Conservation (phyloP, 2,888 invertebrate species). For the Tiliacea aurago region DNA sequence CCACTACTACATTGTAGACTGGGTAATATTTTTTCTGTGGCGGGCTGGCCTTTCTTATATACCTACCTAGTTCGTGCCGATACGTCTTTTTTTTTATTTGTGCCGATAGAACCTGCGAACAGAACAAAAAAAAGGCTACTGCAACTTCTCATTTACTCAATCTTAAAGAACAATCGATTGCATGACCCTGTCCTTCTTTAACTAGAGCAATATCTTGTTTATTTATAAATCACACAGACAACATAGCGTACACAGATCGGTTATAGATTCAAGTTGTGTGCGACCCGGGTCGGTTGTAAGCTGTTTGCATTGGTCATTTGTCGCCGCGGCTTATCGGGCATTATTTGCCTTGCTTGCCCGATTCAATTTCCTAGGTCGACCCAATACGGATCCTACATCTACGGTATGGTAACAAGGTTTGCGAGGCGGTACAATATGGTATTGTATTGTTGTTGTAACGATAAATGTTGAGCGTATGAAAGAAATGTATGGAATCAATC, state of each 20-base stretch:
- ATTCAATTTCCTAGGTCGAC: constrained; percentile 67
- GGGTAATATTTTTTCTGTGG: background rate
- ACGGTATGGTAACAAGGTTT: constrained; percentile 46
- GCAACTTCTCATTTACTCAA: background rate
- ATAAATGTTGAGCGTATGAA: constrained; percentile 18
- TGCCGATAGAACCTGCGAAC: too few relatives aligned
- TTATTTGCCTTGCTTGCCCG: constrained; percentile 70
- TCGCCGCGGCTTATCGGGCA: constrained; percentile 72
- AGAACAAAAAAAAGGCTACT: background rate
- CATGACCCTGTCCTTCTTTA: background rate
- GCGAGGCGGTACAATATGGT: constrained; percentile 27
- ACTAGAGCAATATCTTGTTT: constrained; percentile 21
- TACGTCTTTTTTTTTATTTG: too few relatives aligned
- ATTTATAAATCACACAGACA: constrained; percentile 51
- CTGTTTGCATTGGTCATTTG: constrained; percentile 77
- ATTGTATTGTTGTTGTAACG: constrained; percentile 50
- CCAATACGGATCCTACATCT: constrained; percentile 54
- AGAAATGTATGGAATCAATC: background rate
- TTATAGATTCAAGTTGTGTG: constrained; percentile 61
- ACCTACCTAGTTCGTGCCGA: background rate
- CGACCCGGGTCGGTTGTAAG: constrained; percentile 66
- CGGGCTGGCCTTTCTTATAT: background rate
- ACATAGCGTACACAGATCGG: constrained; percentile 46
- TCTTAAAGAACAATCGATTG: background rate
- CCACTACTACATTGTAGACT: background rate